These are phyloP conservation scores for Coleophora deauratella DNA, from an alignment of 2,888 invertebrate species.

Conservation along the genomic window DNA sequence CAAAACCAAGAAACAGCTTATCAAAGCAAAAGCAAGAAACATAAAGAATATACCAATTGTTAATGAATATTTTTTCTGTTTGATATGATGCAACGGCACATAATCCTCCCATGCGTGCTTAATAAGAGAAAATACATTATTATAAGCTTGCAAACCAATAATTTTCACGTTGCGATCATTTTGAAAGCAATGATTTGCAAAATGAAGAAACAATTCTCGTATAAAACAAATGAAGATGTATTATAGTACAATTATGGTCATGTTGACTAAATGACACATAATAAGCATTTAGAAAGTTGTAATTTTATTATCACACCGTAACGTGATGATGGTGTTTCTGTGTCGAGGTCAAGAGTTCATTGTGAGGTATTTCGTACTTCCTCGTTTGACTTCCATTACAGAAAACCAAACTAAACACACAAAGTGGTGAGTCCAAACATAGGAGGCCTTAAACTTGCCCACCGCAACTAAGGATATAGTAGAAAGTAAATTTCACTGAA, in stretches of 20 bases:
- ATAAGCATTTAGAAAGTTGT: conserved; percentile 56
- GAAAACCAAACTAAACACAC: conserved; percentile 4
- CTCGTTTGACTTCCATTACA: conserved; percentile 36
- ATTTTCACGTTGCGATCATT: too few species aligned
- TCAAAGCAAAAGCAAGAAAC: too few species aligned
- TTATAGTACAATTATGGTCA: neutral
- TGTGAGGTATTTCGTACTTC: conserved; percentile 30
- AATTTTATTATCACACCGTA: conserved; percentile 41
- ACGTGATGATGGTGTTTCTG: conserved; percentile 34
- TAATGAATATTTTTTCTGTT: too few species aligned
- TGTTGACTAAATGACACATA: conserved; percentile 30
- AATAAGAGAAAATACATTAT: too few species aligned
- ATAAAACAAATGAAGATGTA: conserved; percentile 7
- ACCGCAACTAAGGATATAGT: conserved; percentile 27
- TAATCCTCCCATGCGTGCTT: too few species aligned
- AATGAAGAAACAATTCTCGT: neutral
- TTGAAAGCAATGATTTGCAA: too few species aligned
- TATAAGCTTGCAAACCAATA: neutral
- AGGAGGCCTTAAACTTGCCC: conserved; percentile 2
- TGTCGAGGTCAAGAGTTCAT: conserved; percentile 37
- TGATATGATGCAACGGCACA: too few species aligned
- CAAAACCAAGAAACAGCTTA: too few species aligned
- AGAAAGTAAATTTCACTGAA: conserved; percentile 35
- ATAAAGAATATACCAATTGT: too few species aligned
- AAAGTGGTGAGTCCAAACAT: conserved; percentile 1